Percentiles rank a stretch among this genome's conserved stretches.
Evolutionary conservation across 2,113 vertebrate species (phyloP).

Genomic region (Xenopus laevis): DNA sequence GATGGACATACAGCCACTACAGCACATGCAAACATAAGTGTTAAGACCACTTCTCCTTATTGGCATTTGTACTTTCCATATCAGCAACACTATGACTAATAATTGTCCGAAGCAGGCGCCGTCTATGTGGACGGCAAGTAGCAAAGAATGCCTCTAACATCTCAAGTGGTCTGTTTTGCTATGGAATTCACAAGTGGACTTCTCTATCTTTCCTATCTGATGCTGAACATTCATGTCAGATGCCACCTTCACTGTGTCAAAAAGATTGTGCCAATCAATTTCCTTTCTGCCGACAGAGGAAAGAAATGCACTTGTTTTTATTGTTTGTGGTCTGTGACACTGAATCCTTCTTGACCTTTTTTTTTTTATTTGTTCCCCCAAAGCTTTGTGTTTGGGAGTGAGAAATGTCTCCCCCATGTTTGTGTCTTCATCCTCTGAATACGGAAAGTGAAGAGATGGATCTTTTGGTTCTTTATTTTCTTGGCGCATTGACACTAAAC

Average conservation of each 20-base stretch:
- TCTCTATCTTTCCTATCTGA: constrained; percentile 1
- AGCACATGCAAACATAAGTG: constrained; percentile 55
- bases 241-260: constrained; percentile 55
- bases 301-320: constrained; percentile 49
- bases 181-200: constrained; percentile 17
- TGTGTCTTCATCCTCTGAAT: constrained; percentile 49
- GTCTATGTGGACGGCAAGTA: not conserved
- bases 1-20: constrained; percentile 43
- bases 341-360: constrained; percentile 20
- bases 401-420: constrained; percentile 43
- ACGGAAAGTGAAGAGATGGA: constrained; percentile 2
- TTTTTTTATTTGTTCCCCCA: not conserved
- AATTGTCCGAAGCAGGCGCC: not conserved
- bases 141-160: not conserved
- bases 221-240: constrained; percentile 40
- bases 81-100: constrained; percentile 15
- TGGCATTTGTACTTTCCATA: constrained; percentile 1
- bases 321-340: constrained; percentile 34
- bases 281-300: constrained; percentile 30
- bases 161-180: not conserved
- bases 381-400: constrained; percentile 31
- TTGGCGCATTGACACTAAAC: constrained; percentile 27
- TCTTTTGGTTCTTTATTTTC: constrained; percentile 6
- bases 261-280: constrained; percentile 66
- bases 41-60: constrained; percentile 16